These are phyloP conservation scores for Gastrophysa polygoni DNA, from an alignment of 2,888 invertebrate genomes.

Conservation along the genomic window DNA sequence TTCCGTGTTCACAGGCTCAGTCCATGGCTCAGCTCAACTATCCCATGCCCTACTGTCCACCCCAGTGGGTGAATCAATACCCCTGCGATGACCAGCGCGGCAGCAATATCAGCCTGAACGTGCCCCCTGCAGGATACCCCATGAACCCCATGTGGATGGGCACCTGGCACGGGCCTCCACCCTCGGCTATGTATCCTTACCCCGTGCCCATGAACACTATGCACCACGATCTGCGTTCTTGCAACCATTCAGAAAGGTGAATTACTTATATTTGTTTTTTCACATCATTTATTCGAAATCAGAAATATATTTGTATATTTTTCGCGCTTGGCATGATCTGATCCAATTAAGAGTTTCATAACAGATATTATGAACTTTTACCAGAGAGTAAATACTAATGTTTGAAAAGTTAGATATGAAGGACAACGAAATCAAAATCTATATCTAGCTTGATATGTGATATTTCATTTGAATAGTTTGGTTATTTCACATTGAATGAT, in stretches of 20 bases:
- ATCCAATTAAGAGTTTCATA: too few relatives aligned
- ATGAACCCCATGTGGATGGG: slow-evolving; percentile 59
- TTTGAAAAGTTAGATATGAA: too few relatives aligned
- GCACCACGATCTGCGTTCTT: slow-evolving; percentile 62
- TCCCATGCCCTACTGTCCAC: slow-evolving; percentile 61
- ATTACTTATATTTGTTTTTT: too few relatives aligned
- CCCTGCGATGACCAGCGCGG: slow-evolving; percentile 56
- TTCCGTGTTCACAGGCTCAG: slow-evolving; percentile 64
- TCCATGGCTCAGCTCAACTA: slow-evolving; percentile 74
- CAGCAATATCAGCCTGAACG: slow-evolving; percentile 65
- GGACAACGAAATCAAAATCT: too few relatives aligned
- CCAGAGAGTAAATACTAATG: too few relatives aligned
- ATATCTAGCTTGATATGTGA: too few relatives aligned
- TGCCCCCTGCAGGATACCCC: slow-evolving; percentile 51
- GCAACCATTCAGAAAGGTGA: slow-evolving; percentile 60
- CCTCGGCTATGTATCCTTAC: slow-evolving; percentile 51
- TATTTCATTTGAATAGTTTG: too few relatives aligned
- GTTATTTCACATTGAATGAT: too few relatives aligned
- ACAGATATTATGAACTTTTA: too few relatives aligned
- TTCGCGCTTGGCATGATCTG: too few relatives aligned
- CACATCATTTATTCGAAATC: too few relatives aligned
- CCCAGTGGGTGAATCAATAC: slow-evolving; percentile 56
- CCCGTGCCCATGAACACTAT: slow-evolving; percentile 56
- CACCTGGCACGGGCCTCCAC: slow-evolving; percentile 57
- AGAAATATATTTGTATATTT: too few relatives aligned